Base-by-base conservation (phyloP, 2,113 vertebrate genomes). In the Brachypteracias leptosomus region DNA sequence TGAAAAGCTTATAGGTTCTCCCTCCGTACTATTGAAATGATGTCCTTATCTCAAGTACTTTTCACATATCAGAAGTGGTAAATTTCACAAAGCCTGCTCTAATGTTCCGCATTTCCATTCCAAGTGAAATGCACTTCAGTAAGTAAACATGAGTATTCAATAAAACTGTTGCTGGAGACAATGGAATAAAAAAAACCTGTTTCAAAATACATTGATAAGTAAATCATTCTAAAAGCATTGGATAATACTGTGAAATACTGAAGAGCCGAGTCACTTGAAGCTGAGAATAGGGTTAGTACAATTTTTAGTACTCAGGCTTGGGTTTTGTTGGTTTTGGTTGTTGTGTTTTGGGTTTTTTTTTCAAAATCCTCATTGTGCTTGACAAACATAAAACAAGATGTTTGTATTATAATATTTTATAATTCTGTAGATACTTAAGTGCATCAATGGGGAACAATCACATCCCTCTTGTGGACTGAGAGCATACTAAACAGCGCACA, bases 41-140 rank as follows among this genome's bases (percentile, higher is more conserved):
- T 97, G 97, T 98, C 93, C 98, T 98, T 97, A 98, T 98, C 97
- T 99, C 97, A 97, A 99, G 98, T 98, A 98, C 97, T 97, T 98
- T 98, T 97, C 97, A 98, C 94, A 94, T 96, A 97, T 98, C 93
- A 92, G 93, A 97, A 98, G 98, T 96, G 97, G 97, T 93, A 97
- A 96, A 98, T 98, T 98, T 98, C 96, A 98, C 98, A 97, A 98
- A 98, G 97, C 96, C 88, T 93, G 95, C 93, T 96, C 97, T 98
- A 98, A 97, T 97, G 98, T 98, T 98, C 97, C 97, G 97, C 96
- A 97, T 98, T 98, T 98, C 96, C 90, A 96, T 97, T 98, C 97
- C 97, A 96, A 98, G 97, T 97, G 97, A 98, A 98, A 97, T 89
- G 95, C 96, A 97, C 97, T 98, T 98, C 95, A 98, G 96, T 97